Evolutionary conservation across 2,113 vertebrate species (phyloP), one percentile per base, ranked within the genome.

Genomic region (Cyprinodon variegatus): DNA sequence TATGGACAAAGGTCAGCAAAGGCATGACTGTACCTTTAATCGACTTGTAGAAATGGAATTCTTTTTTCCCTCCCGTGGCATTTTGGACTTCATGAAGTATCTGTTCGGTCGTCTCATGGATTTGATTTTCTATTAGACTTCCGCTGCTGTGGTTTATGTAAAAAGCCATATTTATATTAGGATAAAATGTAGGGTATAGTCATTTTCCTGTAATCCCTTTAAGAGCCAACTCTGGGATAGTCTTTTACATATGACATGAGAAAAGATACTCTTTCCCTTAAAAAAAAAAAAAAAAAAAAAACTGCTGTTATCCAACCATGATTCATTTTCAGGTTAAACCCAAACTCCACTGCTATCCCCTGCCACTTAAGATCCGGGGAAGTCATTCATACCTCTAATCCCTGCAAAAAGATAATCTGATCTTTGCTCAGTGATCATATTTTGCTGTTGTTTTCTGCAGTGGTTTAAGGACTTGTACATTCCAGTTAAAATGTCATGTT

Each of bases 351-450:
- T 39, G 65, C 82, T 29, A 3, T 57, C 66, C 69, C 50, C 66
- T 41, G 46, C 45, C 66, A 68, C 64, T 67, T 76, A 79, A 86
- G 60, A 72, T 80, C 73, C 88, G 89, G 87, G 83, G 89, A 90
- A 92, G 89, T 88, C 86, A 89, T 91, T 93, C 70, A 89, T 91
- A 84, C 87, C 70, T 65, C 22, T 73, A 68, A 46, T 89, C 84
- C 79, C 81, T 43, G 40, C 70, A 82, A 83, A 76, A 63, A 57
- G 57, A 72, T 73, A 72, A 77, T 79, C 70, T 59, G 76, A 79
- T 82, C 59, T 59, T 70, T 66, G 66, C 68, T 70, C 65, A 48
- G 46, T 14, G 11, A 48, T 48, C 1, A 48, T 48, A 13, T 1
- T 48, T 13, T 48, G 46, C 46, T 48, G 3, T 12, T 48, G 11